phyloP scores from a whole-genome alignment of 30 jellyfish, hydroid and myxozoan species.

The Aurelia sp. region DNA sequence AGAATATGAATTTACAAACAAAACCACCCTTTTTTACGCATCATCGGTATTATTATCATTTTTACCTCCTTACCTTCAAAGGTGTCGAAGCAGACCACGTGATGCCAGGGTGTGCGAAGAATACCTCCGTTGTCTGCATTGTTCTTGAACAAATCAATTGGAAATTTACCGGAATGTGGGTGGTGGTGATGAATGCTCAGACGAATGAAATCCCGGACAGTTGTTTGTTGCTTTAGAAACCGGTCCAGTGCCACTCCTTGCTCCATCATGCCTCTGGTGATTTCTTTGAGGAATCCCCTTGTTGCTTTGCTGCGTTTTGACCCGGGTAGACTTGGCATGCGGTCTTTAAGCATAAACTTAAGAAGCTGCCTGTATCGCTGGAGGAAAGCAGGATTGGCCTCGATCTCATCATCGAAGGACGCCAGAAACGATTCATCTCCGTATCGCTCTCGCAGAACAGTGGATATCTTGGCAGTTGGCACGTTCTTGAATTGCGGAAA shows the following conservation, averaged over 20 bases:
- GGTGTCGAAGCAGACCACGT: slow-evolving; percentile 46
- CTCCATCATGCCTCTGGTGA: slow-evolving; percentile 60
- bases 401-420: slow-evolving; percentile 23
- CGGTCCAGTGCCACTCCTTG: slow-evolving; percentile 74
- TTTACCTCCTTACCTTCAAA: slow-evolving; percentile 17
- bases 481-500: slow-evolving; percentile 48
- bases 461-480: slow-evolving; percentile 18
- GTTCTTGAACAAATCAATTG: slow-evolving; percentile 52
- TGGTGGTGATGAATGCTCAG: slow-evolving; percentile 64
- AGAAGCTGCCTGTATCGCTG: slow-evolving; percentile 36
- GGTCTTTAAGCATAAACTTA: slow-evolving; percentile 59
- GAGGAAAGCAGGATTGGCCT: slow-evolving; percentile 15
- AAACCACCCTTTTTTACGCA: too few relatives aligned
- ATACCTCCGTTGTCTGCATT: slow-evolving; percentile 3
- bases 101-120: slow-evolving; percentile 80
- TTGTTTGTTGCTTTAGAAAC: slow-evolving; percentile 31
- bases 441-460: slow-evolving; percentile 7
- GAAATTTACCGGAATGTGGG: slow-evolving; percentile 54
- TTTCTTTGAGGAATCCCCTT: slow-evolving; percentile 22
- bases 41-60: too few relatives aligned
- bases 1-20: too few relatives aligned
- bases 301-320: slow-evolving; percentile 33
- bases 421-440: slow-evolving; percentile 23
- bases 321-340: slow-evolving; percentile 35
- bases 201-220: slow-evolving; percentile 19